A percentile compares a stretch with the other conserved stretches of the same genome.
phyloP scores from a whole-genome alignment of 2,113 vertebrate species.

The Anarrhichthys ocellatus region DNA sequence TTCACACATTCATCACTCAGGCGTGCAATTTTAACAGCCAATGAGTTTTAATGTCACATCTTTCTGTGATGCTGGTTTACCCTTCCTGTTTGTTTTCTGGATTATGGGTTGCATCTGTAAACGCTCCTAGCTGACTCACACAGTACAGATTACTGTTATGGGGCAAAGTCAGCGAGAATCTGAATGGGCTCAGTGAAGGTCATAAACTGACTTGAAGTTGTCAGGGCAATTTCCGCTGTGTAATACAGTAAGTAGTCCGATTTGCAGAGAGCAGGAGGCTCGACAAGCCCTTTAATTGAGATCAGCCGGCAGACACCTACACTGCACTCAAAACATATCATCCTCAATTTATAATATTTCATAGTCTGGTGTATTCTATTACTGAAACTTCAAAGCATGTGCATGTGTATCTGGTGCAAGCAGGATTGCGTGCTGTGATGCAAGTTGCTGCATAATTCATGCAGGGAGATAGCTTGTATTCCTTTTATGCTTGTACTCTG shows the following conservation, averaged over 20 bases:
- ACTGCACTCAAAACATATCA: constrained; percentile 57
- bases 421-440: constrained; percentile 38
- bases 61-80: constrained; percentile 19
- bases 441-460: constrained; percentile 59
- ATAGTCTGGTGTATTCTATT: constrained; percentile 29
- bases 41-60: constrained; percentile 22
- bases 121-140: constrained; percentile 71
- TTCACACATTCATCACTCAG: constrained; percentile 24
- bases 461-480: constrained; percentile 34
- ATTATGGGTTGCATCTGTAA: constrained; percentile 67
- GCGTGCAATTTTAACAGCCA: constrained; percentile 13
- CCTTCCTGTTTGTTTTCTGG: constrained; percentile 67
- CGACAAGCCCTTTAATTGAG: constrained; percentile 69
- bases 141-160: constrained; percentile 73
- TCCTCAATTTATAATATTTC: constrained; percentile 44
- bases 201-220: constrained; percentile 75
- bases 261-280: constrained; percentile 53
- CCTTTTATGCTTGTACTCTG: constrained; percentile 17
- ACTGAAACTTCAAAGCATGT: constrained; percentile 45
- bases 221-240: constrained; percentile 69
- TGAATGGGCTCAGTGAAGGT: constrained; percentile 74
- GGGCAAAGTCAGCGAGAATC: constrained; percentile 77
- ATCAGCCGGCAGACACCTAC: constrained; percentile 56
- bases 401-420: constrained; percentile 9
- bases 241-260: constrained; percentile 62